phyloP scores from a whole-genome alignment of 2,113 vertebrate genomes.

The Harpagus bidentatus region DNA sequence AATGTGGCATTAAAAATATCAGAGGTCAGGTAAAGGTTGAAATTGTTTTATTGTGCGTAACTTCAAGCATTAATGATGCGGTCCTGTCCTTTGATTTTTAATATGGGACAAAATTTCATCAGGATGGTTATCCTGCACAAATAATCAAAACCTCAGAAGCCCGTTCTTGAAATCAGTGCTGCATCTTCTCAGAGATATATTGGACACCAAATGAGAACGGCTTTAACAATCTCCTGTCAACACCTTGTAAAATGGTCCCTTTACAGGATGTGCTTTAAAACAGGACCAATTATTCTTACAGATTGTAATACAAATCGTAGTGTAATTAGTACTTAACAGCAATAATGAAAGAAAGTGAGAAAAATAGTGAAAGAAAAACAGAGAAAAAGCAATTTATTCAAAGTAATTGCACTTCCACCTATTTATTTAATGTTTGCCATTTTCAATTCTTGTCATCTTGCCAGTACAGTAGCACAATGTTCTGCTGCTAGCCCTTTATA shows the following conservation, averaged over 20 bases:
- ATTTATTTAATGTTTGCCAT: constrained; percentile 58
- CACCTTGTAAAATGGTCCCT: background rate
- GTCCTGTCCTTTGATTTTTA: background rate
- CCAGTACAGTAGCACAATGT: constrained; percentile 18
- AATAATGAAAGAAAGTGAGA: constrained; percentile 2
- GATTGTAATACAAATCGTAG: background rate
- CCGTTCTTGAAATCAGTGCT: background rate
- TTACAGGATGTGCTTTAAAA: background rate
- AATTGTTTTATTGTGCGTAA: background rate
- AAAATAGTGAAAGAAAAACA: constrained; percentile 26
- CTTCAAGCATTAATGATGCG: background rate
- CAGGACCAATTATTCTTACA: background rate
- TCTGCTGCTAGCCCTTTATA: background rate
- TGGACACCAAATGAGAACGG: background rate
- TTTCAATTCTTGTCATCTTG: constrained; percentile 53
- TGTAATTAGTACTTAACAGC: background rate
- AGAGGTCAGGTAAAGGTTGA: background rate
- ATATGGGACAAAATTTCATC: background rate
- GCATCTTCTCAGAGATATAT: background rate
- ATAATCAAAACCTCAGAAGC: background rate
- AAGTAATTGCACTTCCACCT: constrained; percentile 58
- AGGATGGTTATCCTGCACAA: background rate
- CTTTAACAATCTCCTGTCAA: background rate
- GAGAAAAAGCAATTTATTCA: constrained; percentile 23
- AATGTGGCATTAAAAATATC: background rate